Base-by-base conservation (phyloP, 1,140 invertebrate genomes). In the Aphelinus atriplicis region DNA sequence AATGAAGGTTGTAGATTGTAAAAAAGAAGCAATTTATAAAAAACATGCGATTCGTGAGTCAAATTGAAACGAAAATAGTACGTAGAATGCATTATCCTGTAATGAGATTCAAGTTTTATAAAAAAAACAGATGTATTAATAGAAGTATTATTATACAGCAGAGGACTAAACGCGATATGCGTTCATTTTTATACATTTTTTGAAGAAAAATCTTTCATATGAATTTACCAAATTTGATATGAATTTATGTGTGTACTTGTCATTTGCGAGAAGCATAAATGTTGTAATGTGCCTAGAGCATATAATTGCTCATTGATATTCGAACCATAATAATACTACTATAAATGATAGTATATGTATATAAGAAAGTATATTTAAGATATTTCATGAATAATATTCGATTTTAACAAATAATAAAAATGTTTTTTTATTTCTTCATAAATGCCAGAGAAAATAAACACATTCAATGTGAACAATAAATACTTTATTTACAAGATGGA, bases 401-500 rank as follows among this genome's bases (percentile, higher is more conserved):
- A 66, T 67, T 71, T 73, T 76, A 76, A 66, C 43, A 71, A 76
- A 71, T 61, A 71, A 75, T 26, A 47, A 51, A 68, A 48, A 9
- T 4, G 9, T 70, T 60, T 64, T 56, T 47, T 65, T 73, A 57
- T 43, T 75, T 64, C 26, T 73, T 56, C 73, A 73, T 70, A 26
- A 66, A 75, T 26, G n/a, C n/a, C 7, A 62, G 62, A 61, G 7
- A 62, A 67, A 47, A 70, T 47, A n/a, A 55, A 55, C 43, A 55
- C 3, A 56, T 56, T 26, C 26, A 26, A 26, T 80, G 72, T 81
- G 78, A 70, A 77, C 71, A 83, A 84, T 84, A 83, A 84, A 85
- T 83, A 81, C 65, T 83, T 85, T 85, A 85, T 85, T 85, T 82
- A 83, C 79, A 84, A 81, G 71, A 47, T 70, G 62, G 4, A 65